These are phyloP conservation scores for Trisateles emortualis DNA, from an alignment of 2,888 invertebrate species.

Conservation along the genomic window DNA sequence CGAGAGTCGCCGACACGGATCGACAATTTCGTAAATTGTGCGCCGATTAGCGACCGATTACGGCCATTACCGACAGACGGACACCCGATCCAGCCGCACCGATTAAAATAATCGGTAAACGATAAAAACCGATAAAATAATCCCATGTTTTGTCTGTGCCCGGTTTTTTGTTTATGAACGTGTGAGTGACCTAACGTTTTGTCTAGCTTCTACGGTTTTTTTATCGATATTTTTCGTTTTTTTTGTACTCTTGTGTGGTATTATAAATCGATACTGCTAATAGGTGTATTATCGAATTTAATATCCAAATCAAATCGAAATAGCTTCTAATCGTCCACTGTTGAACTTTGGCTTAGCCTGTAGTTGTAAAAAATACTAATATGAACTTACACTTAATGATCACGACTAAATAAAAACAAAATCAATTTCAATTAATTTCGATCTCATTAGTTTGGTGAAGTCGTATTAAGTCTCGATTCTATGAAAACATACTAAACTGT, in stretches of 20 bases:
- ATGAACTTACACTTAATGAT: neutral
- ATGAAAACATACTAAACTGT: too few species aligned
- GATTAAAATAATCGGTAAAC: conserved; percentile 86
- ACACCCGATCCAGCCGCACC: conserved; percentile 78
- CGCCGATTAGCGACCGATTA: conserved; percentile 86
- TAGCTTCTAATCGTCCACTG: conserved; percentile 12
- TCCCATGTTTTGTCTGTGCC: conserved; percentile 66
- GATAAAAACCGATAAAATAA: conserved; percentile 83
- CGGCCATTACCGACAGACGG: conserved; percentile 84
- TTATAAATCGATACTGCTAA: conserved; percentile 3
- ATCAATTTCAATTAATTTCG: neutral
- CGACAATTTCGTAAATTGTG: conserved; percentile 87
- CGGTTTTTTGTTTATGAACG: conserved; percentile 67
- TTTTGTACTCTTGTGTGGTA: conserved; percentile 11
- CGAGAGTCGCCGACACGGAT: conserved; percentile 83
- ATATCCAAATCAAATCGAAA: conserved; percentile 17
- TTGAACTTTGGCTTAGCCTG: conserved; percentile 4
- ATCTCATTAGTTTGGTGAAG: too few species aligned
- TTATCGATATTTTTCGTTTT: conserved; percentile 6
- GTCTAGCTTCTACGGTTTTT: conserved; percentile 40
- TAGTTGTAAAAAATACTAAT: conserved; percentile 1
- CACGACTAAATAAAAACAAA: neutral
- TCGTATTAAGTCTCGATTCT: too few species aligned
- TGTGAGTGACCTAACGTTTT: conserved; percentile 52
- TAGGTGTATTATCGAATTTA: conserved; percentile 15